These are phyloP conservation scores for Hesperia comma DNA, from an alignment of 2,888 invertebrate genomes.

Conservation along the genomic window DNA sequence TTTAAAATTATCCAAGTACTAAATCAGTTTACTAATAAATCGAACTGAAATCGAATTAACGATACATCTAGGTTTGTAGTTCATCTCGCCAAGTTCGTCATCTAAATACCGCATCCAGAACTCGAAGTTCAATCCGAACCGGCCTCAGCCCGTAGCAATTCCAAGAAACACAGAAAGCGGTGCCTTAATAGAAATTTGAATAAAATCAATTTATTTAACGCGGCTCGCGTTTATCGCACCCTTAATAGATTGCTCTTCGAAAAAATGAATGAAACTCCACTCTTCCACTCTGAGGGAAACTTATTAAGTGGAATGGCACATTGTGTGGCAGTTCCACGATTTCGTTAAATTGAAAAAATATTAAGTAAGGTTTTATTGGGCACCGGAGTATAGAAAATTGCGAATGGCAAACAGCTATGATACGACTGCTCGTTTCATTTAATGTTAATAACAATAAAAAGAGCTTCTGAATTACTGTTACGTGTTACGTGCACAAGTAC, in stretches of 20 bases:
- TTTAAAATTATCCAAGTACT: too few relatives aligned
- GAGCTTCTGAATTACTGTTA: neutral
- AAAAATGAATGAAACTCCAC: constrained; percentile 62
- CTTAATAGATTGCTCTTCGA: constrained; percentile 74
- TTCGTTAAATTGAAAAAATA: constrained; percentile 30
- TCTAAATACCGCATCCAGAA: constrained; percentile 49
- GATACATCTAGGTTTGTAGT: too few relatives aligned
- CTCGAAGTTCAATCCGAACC: constrained; percentile 45
- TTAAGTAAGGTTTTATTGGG: constrained; percentile 9
- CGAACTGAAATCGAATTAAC: neutral
- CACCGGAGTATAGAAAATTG: constrained; percentile 3
- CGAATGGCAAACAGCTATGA: neutral
- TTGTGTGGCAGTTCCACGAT: constrained; percentile 41
- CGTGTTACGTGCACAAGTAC: too few relatives aligned
- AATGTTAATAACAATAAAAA: neutral
- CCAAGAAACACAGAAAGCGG: constrained; percentile 71
- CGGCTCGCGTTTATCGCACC: constrained; percentile 73
- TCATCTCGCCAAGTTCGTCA: too few relatives aligned
- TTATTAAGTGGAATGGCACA: constrained; percentile 44
- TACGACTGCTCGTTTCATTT: neutral
- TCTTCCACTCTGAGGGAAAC: constrained; percentile 40
- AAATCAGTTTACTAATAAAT: too few relatives aligned
- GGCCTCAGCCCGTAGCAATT: constrained; percentile 67
- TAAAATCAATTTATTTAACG: constrained; percentile 83
- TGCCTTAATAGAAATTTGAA: constrained; percentile 81